These are phyloP conservation scores for Grantiella picta DNA, from an alignment of 2,113 vertebrate species.

Conservation along the genomic window DNA sequence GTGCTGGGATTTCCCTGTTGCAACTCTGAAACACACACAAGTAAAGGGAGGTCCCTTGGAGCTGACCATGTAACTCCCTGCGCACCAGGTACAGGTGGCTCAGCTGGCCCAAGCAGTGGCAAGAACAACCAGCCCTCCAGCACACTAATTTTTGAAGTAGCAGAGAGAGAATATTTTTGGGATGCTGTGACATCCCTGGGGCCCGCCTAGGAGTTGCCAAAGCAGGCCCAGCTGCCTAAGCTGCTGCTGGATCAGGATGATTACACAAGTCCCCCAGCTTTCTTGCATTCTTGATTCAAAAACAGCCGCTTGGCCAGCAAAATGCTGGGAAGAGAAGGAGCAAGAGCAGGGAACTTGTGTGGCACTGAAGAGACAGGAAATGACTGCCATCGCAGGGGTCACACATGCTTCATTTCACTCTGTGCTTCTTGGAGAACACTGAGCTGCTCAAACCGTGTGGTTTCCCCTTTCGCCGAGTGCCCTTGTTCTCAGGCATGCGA, in stretches of 20 bases:
- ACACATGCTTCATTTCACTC: not conserved
- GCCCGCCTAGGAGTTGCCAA: not conserved
- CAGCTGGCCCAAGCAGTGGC: not conserved
- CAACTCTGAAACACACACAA: not conserved
- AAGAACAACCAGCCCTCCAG: not conserved
- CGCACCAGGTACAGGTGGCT: rapidly evolving
- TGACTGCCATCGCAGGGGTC: not conserved
- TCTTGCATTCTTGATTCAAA: not conserved
- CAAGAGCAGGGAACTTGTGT: not conserved
- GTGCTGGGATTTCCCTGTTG: not conserved
- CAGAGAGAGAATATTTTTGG: not conserved
- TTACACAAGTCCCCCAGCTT: not conserved
- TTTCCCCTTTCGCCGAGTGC: not conserved
- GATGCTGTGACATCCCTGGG: not conserved
- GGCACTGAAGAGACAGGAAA: not conserved
- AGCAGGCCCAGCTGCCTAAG: not conserved
- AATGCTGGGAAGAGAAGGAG: not conserved
- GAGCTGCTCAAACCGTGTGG: rapidly evolving
- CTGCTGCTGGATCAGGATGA: not conserved
- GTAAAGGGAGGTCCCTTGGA: not conserved
- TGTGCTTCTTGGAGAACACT: rapidly evolving
- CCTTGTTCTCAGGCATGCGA: not conserved
- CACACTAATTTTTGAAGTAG: not conserved
- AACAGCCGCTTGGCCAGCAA: rapidly evolving
- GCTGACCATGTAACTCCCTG: rapidly evolving